These are phyloP conservation scores for Colaptes auratus DNA, from an alignment of 2,113 vertebrate species.

Conservation along the genomic window DNA sequence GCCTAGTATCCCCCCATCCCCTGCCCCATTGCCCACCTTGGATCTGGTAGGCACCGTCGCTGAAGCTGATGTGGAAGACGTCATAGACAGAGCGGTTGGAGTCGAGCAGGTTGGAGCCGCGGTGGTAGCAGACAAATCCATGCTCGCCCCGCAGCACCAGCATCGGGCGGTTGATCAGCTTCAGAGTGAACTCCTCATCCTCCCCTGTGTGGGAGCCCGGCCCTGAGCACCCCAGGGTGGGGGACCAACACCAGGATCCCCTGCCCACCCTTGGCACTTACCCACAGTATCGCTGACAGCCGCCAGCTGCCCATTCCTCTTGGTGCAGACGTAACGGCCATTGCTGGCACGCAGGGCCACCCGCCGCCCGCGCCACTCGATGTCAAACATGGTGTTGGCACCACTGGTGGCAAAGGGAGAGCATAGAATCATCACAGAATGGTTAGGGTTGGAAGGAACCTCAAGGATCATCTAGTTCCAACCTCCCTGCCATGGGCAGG, in stretches of 20 bases:
- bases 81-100: conserved; percentile 92
- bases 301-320: conserved; percentile 95
- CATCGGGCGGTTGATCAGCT: conserved; percentile 95
- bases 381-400: conserved; percentile 91
- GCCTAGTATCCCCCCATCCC: fast-evolving
- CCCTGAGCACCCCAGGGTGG: background rate
- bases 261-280: conserved; percentile 57
- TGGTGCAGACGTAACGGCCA: conserved; percentile 93
- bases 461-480: too few relatives aligned
- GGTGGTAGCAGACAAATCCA: conserved; percentile 93
- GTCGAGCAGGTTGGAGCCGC: conserved; percentile 90
- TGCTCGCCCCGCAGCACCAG: conserved; percentile 90
- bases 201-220: conserved; percentile 72
- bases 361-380: conserved; percentile 90
- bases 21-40: conserved; percentile 75
- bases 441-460: too few relatives aligned
- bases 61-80: conserved; percentile 90
- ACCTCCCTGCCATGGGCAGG: too few relatives aligned
- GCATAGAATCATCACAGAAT: too few relatives aligned
- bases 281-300: conserved; percentile 89
- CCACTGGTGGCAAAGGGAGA: conserved; percentile 71
- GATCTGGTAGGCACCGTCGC: conserved; percentile 91
- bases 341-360: conserved; percentile 92
- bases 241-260: fast-evolving
- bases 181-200: conserved; percentile 90